phyloP scores from a whole-genome alignment of 2,113 vertebrate genomes.

The Limanda limanda region DNA sequence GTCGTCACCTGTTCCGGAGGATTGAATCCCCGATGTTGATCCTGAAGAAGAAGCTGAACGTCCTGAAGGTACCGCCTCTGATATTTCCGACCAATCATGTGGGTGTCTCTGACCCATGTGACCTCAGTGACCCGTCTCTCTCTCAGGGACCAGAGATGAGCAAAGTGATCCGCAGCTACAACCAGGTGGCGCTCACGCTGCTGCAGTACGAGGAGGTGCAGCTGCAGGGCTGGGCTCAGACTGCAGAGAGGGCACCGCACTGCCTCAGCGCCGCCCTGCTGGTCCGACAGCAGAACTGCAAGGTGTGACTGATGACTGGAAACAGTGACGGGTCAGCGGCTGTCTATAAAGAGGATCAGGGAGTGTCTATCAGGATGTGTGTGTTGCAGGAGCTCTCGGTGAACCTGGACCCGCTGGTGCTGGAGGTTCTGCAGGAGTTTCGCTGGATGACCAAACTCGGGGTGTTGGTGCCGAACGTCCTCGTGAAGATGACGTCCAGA shows the following conservation, averaged over 20 bases:
- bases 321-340: too few species aligned
- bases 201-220: slow-evolving; percentile 85
- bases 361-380: background rate
- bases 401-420: slow-evolving; percentile 84
- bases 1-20: slow-evolving; percentile 86
- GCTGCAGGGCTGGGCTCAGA: slow-evolving; percentile 81
- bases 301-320: slow-evolving; percentile 58
- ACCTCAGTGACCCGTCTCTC: slow-evolving; percentile 8
- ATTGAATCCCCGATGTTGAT: slow-evolving; percentile 85
- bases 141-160: slow-evolving; percentile 82
- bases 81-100: background rate
- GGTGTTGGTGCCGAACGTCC: slow-evolving; percentile 75
- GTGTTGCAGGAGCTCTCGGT: slow-evolving; percentile 79
- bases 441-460: slow-evolving; percentile 82
- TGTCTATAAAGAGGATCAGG: background rate
- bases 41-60: slow-evolving; percentile 82
- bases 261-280: slow-evolving; percentile 81
- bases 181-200: slow-evolving; percentile 83
- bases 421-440: slow-evolving; percentile 84
- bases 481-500: slow-evolving; percentile 71
- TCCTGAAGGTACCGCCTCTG: slow-evolving; percentile 78
- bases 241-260: slow-evolving; percentile 71
- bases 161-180: slow-evolving; percentile 82
- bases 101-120: fast-evolving
- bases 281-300: slow-evolving; percentile 74